Conservation (phyloP, 92 coral and sea anemone species). For the Pocillopora grandis region DNA sequence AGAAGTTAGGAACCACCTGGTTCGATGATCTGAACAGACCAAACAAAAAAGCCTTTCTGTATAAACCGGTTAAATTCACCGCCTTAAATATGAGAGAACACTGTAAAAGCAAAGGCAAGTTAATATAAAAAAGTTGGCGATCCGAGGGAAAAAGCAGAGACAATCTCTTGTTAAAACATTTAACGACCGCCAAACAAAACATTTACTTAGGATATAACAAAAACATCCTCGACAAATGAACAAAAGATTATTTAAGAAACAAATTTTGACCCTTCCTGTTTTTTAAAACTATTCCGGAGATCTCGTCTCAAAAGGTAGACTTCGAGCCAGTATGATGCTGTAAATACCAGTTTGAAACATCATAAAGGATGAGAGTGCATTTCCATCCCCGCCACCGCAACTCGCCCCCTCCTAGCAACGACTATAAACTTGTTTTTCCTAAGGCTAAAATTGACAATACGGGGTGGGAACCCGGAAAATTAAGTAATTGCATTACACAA, state of each 20-base stretch:
- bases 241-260: neutral
- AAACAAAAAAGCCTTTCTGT: too few species aligned
- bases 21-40: too few species aligned
- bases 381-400: conserved; percentile 19
- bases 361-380: neutral
- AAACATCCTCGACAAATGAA: neutral
- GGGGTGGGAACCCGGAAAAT: neutral
- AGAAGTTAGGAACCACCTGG: too few species aligned
- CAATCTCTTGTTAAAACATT: neutral
- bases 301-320: neutral
- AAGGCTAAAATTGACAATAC: neutral
- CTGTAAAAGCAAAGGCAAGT: too few species aligned
- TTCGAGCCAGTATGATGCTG: neutral
- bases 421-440: neutral
- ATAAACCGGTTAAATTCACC: too few species aligned
- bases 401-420: neutral
- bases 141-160: too few species aligned
- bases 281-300: conserved; percentile 7
- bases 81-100: too few species aligned
- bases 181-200: neutral
- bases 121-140: too few species aligned
- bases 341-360: neutral
- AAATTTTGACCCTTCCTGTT: neutral
- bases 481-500: neutral
- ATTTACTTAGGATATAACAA: neutral